These are phyloP conservation scores for Mystacornis crossleyi DNA, from an alignment of 2,113 vertebrate species.

Conservation along the genomic window DNA sequence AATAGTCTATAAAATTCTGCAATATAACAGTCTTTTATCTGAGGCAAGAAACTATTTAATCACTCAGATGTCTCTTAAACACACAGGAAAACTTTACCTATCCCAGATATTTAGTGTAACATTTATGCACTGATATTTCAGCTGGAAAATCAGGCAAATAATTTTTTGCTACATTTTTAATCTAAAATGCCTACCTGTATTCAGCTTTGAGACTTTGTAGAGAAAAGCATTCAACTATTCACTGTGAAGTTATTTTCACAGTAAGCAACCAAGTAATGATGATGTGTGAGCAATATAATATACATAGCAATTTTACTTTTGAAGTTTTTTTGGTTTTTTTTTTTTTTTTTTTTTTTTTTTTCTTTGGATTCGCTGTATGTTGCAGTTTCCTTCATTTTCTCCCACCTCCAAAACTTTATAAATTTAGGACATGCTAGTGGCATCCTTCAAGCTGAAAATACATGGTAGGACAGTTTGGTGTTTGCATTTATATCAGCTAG, in stretches of 20 bases:
- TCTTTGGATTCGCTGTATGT: background rate
- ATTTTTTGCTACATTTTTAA: background rate
- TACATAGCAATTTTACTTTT: background rate
- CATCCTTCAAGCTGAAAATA: background rate
- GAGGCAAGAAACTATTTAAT: background rate
- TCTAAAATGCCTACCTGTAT: background rate
- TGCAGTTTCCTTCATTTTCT: background rate
- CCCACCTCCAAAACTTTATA: background rate
- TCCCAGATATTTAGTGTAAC: background rate
- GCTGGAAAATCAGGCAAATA: background rate
- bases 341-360: accelerated
- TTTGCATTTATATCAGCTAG: background rate
- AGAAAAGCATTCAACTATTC: background rate
- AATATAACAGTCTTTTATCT: background rate
- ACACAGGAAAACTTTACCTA: background rate
- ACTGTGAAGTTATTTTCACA: background rate
- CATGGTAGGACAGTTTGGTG: background rate
- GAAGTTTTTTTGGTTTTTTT: accelerated
- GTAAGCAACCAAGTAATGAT: background rate
- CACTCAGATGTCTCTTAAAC: background rate
- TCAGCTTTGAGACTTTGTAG: background rate
- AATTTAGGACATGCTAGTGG: background rate
- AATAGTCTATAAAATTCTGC: background rate
- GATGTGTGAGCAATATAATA: background rate
- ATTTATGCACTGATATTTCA: background rate